Percentiles rank a stretch among this genome's conserved stretches.
Evolutionary conservation across 2,113 vertebrate genomes (phyloP).

Genomic region (Rallus limicola): DNA sequence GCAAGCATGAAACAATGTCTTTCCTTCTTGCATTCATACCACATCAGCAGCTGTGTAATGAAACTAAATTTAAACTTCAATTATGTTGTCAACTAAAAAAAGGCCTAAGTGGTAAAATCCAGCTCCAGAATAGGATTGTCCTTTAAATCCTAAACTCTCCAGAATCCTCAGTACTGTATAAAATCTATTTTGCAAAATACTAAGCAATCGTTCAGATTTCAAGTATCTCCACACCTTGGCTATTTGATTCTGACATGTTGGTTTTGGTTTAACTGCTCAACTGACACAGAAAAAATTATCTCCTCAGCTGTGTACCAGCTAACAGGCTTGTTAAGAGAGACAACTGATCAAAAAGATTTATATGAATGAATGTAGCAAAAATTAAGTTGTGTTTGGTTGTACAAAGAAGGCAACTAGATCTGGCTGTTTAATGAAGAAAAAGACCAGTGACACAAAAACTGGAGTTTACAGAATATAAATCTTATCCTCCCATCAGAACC

Average conservation of each 20-base stretch:
- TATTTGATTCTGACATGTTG: not conserved
- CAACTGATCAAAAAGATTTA: not conserved
- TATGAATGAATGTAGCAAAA: not conserved
- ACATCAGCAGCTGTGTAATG: not conserved
- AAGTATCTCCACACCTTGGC: not conserved
- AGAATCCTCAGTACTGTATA: not conserved
- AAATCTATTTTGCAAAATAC: not conserved
- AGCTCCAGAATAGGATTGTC: not conserved
- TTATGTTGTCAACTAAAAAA: not conserved
- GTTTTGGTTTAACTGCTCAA: not conserved
- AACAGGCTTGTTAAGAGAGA: not conserved
- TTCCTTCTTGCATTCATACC: not conserved
- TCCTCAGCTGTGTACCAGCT: not conserved
- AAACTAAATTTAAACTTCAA: constrained; percentile 11
- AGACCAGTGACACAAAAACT: not conserved
- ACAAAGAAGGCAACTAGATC: not conserved
- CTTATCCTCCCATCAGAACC: not conserved
- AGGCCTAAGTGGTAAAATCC: not conserved
- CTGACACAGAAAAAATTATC: not conserved
- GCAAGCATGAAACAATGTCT: not conserved
- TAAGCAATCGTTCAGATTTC: not conserved
- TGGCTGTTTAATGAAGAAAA: not conserved
- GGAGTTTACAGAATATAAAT: not conserved
- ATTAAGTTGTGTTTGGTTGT: not conserved
- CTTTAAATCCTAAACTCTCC: not conserved